Evolutionary conservation across 2,888 invertebrate genomes (phyloP), one percentile per base, ranked within the genome.

Genomic region (Pycnomerus fuliginosus): DNA sequence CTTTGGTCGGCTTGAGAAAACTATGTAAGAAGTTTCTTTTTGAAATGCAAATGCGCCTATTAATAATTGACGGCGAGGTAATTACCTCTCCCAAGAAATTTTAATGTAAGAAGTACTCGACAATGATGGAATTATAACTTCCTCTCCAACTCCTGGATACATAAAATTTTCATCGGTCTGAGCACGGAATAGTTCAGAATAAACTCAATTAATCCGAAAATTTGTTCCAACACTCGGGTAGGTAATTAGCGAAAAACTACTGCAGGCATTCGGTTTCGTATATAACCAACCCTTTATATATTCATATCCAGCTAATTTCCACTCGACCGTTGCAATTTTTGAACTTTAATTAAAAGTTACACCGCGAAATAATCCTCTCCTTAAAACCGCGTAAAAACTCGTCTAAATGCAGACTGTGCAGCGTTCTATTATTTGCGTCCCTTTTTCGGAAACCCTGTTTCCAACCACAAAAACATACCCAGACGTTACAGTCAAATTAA

Each of bases 331-430:
- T 58, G 63, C 64, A 62, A 62, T 65, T 66, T 66, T 66, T 62
- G 61, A 64, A 58, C 56, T 67, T 64, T 67, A 67, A 67, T 67
- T 67, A 67, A 67, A 67, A 66, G 64, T 62, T 63, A 62, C 61
- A 60, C 60, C 60, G 55, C 56, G 52, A 61, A 62, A 61, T 62
- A 64, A 67, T 63, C 62, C 51, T 52, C 52, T 53, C 51, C 53
- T 58, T 58, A 56, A 53, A 57, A 56, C 43, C 48, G 51, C 50
- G 52, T 53, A 58, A 60, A 58, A 61, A 58, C 58, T 56, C 59
- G 54, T 61, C 59, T 62, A 55, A 60, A 59, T 62, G 57, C 61
- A 60, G 57, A 55, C 58, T 37, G 59, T 53, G 56, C 53, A 51
- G 48, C 50, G 56, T 52, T 51, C 55, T 58, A 53, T 54, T 50